Base-by-base conservation (phyloP, 1,140 invertebrate genomes). In the Bombus impatiens region DNA sequence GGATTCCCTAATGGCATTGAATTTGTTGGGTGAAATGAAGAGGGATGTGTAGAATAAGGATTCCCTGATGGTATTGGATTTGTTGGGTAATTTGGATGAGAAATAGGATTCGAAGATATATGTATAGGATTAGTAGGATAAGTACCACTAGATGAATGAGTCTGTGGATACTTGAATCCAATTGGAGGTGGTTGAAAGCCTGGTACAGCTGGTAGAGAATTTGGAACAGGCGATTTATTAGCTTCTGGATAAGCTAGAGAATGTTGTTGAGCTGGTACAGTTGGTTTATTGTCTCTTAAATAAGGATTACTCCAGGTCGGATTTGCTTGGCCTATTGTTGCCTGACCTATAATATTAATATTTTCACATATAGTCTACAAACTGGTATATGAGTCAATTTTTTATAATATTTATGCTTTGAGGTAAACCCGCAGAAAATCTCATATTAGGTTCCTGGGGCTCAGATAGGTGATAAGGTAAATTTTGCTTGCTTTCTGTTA, bases 1-100 rank as follows among this genome's bases (percentile, higher is more conserved):
- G 89, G 89, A 82, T 90, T 91, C 32, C 87, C 87, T 32, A 90
- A 86, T 42, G 88, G 77, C 44, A 67, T 72, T 9, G 74, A 82
- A 67, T 57, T 84, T 9, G 89, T 2, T 62, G 59, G 28, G 28
- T 62, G 28, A 12, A 62, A 62, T 8, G 70, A 77, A 10, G 74
- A 28, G 25, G 82, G 53, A 40, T 88, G 78, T 22, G 71, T 65
- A 15, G 84, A 75, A n/a, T 91, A 88, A 70, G 89, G 87, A 82
- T 90, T 37, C 37, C 87, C 87, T 32, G 88, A 86, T 42, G 88
- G 74, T 44, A 67, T 68, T 9, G 74, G 80, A 71, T 42, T 84
- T 4, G 87, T 86, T 18, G 87, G 84, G 3, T 89, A 83, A 72
- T 83, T 47, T 22, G 87, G 80, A 62, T 71, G n/a, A 68, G 84